Evolutionary conservation across 2,888 invertebrate genomes (phyloP).

Genomic region (Tetragonisca angustula): DNA sequence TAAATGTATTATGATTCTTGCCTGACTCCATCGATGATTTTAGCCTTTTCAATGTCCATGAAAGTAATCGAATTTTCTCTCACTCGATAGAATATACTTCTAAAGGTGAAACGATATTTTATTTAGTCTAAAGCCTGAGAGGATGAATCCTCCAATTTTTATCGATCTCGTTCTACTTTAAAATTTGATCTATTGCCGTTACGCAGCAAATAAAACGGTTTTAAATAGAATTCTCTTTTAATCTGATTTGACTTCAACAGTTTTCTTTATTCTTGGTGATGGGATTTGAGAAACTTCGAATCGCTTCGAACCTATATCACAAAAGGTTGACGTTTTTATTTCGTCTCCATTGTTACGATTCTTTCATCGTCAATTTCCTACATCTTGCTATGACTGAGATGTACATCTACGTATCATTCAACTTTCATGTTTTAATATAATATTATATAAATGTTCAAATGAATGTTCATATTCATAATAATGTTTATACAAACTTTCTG

Average conservation of each 20-base stretch:
- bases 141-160: not conserved
- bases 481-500: too few species aligned
- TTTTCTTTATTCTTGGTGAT: not conserved
- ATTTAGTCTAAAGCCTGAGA: too few species aligned
- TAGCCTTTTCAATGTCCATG: not conserved
- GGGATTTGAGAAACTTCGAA: too few species aligned
- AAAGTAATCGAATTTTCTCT: not conserved
- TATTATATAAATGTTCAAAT: too few species aligned
- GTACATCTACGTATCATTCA: too few species aligned
- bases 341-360: too few species aligned
- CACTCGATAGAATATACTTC: not conserved
- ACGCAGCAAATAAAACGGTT: not conserved
- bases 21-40: not conserved
- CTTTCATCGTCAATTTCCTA: too few species aligned
- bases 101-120: not conserved
- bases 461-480: too few species aligned
- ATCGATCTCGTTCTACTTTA: not conserved
- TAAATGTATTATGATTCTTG: not conserved
- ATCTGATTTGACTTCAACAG: not conserved
- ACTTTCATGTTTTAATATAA: too few species aligned
- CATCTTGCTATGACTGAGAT: too few species aligned
- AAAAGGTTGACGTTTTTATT: too few species aligned
- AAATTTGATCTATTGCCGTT: not conserved
- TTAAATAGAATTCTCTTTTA: not conserved
- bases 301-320: too few species aligned